phyloP scores from a whole-genome alignment of 2,888 invertebrate genomes.

The Mesorhabditis belari region DNA sequence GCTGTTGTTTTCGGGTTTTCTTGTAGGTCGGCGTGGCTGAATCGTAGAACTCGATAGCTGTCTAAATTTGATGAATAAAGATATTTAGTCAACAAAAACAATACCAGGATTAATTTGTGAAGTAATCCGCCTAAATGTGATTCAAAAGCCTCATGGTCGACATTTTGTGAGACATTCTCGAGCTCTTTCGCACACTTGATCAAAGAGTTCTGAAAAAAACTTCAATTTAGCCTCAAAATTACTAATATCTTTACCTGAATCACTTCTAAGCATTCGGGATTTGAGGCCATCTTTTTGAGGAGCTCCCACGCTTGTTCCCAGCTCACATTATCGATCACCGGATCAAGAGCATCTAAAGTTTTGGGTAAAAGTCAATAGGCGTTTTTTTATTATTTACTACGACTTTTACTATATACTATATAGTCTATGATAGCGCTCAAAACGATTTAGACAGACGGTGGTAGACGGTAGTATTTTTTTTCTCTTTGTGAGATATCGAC shows the following conservation, averaged over 20 bases:
- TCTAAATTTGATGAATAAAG: too few species aligned
- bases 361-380: too few species aligned
- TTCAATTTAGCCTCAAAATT: too few species aligned
- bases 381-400: background rate
- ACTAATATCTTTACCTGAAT: conserved; percentile 58
- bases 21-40: conserved; percentile 39
- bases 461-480: too few species aligned
- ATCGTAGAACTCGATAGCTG: conserved; percentile 54
- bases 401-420: too few species aligned
- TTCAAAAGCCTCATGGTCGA: conserved; percentile 55
- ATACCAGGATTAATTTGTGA: conserved; percentile 58
- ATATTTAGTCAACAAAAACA: too few species aligned
- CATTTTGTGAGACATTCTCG: conserved; percentile 26
- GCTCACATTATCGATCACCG: conserved; percentile 36
- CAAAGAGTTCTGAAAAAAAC: conserved; percentile 35
- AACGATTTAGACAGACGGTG: too few species aligned
- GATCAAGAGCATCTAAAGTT: conserved; percentile 14
- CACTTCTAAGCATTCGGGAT: conserved; percentile 61
- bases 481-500: too few species aligned
- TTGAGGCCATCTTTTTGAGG: conserved; percentile 60
- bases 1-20: conserved; percentile 42
- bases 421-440: too few species aligned
- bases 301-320: conserved; percentile 59
- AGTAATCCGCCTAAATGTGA: conserved; percentile 57
- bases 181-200: conserved; percentile 37